Conservation (phyloP, 2,113 vertebrate species). For the Mustelus asterias region DNA sequence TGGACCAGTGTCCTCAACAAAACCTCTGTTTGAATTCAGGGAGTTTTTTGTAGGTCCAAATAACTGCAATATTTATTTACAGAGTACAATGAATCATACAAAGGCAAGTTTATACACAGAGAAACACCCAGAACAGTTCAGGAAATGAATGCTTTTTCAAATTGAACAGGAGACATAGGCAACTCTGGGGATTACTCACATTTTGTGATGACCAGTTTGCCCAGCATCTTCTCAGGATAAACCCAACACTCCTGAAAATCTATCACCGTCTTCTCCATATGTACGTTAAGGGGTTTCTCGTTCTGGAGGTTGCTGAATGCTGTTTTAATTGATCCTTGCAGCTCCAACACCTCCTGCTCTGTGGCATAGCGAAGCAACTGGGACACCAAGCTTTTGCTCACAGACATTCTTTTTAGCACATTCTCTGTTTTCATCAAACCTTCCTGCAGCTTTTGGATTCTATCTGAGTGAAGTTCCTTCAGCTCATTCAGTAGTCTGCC, state of each 20-base stretch:
- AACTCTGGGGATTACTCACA: neutral
- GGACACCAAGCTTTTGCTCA: neutral
- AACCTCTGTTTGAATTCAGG: neutral
- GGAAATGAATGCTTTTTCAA: no score
- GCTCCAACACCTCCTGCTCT: neutral
- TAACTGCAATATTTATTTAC: no score
- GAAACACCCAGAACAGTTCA: no score
- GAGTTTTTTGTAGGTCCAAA: no score
- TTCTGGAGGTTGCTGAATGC: neutral
- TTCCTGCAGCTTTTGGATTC: neutral
- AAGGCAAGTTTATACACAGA: no score
- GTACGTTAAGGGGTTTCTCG: neutral
- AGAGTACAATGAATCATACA: no score
- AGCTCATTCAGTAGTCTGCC: neutral
- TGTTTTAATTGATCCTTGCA: neutral
- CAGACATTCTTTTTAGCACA: neutral
- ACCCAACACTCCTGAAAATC: constrained; percentile 2
- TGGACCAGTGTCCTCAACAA: neutral
- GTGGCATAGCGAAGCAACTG: constrained; percentile 8
- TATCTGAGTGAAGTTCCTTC: neutral
- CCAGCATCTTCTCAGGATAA: neutral
- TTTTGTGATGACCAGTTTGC: neutral
- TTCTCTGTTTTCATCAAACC: neutral
- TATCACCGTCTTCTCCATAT: neutral
- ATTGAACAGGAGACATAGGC: no score